Evolutionary conservation across 2,797 vertebrate species (phyloP).

Genomic region (Esox masquinongy): DNA sequence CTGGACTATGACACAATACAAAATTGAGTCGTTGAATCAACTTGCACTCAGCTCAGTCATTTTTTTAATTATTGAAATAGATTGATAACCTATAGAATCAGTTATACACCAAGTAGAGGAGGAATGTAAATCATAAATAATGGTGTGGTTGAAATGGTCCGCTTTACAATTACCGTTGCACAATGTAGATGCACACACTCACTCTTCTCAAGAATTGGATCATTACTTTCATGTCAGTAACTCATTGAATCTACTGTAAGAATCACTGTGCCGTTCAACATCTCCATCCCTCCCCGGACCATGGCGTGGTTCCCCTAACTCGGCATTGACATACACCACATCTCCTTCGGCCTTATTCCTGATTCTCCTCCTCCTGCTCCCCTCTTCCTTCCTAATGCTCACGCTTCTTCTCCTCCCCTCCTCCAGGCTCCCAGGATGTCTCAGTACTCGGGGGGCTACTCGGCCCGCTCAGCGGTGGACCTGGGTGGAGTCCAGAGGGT

Average conservation of each 20-base stretch:
- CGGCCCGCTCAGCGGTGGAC: slow-evolving; percentile 83
- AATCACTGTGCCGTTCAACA: too few relatives aligned
- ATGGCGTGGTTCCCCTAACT: too few relatives aligned
- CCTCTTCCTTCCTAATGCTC: background rate
- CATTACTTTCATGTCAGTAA: background rate
- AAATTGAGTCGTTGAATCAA: background rate
- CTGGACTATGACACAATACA: background rate
- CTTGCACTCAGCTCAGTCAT: background rate
- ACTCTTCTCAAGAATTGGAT: background rate
- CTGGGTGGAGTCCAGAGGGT: slow-evolving; percentile 70
- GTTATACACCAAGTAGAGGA: too few relatives aligned
- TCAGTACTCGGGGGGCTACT: slow-evolving; percentile 74
- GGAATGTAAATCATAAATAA: too few relatives aligned
- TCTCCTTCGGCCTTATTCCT: background rate
- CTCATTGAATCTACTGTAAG: background rate
- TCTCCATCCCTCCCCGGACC: too few relatives aligned
- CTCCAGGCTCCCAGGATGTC: slow-evolving; percentile 71
- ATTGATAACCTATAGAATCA: background rate
- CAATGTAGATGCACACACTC: background rate
- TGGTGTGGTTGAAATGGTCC: too few relatives aligned
- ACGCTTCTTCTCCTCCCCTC: background rate
- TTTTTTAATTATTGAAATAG: background rate
- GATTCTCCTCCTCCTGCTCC: background rate
- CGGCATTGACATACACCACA: too few relatives aligned
- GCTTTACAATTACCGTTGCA: background rate